A percentile compares a stretch with the other conserved stretches of the same genome.
Evolutionary conservation across 2,888 invertebrate species (phyloP).

Genomic region (Opisthograptis luteolata): DNA sequence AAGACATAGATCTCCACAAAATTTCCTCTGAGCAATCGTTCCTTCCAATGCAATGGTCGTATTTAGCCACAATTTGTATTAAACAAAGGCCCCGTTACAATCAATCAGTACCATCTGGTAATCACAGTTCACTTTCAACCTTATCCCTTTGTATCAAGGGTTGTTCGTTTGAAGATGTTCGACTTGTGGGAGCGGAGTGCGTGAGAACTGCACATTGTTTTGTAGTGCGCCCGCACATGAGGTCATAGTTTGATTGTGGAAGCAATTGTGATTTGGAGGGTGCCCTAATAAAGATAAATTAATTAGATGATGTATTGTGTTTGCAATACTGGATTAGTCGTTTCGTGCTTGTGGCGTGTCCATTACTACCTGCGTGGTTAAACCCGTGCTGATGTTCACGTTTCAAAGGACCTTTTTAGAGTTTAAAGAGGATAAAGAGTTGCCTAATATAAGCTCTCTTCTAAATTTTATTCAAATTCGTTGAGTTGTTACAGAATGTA

Average conservation of each 20-base stretch:
- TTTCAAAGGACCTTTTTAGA: no score
- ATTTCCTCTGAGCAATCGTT: constrained; percentile 5
- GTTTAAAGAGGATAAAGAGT: no score
- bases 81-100: constrained; percentile 64
- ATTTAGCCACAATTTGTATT: constrained; percentile 44
- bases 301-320: constrained; percentile 26
- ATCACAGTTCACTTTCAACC: constrained; percentile 13
- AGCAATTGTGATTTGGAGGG: constrained; percentile 40
- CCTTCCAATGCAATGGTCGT: constrained; percentile 18
- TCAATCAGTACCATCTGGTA: constrained; percentile 59
- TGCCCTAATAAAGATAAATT: constrained; percentile 40
- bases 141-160: constrained; percentile 9
- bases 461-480: no score
- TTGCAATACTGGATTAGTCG: not conserved
- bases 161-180: constrained; percentile 43
- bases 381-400: no score
- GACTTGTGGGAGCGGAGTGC: constrained; percentile 70
- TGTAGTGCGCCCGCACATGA: constrained; percentile 60
- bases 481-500: no score
- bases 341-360: not conserved
- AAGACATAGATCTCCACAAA: not conserved
- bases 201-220: constrained; percentile 75
- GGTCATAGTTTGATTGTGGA: constrained; percentile 62
- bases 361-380: not conserved
- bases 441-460: no score